These are phyloP conservation scores for Solenopsis invicta DNA, from an alignment of 1,140 invertebrate species.

Conservation along the genomic window DNA sequence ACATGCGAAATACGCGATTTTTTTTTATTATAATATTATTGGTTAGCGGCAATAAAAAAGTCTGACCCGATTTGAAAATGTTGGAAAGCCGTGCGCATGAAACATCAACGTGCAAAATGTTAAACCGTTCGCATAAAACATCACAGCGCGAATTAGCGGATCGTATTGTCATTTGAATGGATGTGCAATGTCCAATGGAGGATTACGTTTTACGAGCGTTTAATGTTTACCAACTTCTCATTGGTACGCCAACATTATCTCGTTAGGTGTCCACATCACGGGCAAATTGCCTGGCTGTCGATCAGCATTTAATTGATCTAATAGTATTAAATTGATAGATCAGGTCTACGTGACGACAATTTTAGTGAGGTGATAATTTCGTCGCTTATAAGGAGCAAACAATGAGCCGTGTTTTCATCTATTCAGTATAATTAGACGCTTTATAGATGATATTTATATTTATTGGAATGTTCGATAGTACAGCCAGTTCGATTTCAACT, in stretches of 20 bases:
- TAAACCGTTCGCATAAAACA: slow-evolving; percentile 30
- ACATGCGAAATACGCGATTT: neutral
- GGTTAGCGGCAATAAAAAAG: neutral
- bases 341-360: slow-evolving; percentile 19
- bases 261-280: slow-evolving; percentile 38
- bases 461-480: neutral
- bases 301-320: slow-evolving; percentile 49
- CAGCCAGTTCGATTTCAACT: neutral
- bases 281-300: slow-evolving; percentile 42
- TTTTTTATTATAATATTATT: slow-evolving; percentile 45
- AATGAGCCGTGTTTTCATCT: neutral
- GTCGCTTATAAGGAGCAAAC: neutral
- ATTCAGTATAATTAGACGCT: neutral
- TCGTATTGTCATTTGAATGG: slow-evolving; percentile 51
- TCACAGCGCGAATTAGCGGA: slow-evolving; percentile 39
- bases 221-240: slow-evolving; percentile 57
- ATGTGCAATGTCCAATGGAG: neutral
- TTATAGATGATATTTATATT: neutral
- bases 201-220: slow-evolving; percentile 62
- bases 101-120: slow-evolving; percentile 17
- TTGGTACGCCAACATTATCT: slow-evolving; percentile 26
- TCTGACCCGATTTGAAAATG: neutral
- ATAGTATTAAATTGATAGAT: slow-evolving; percentile 43
- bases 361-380: slow-evolving; percentile 29
- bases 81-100: neutral